Conservation (phyloP, 2,113 vertebrate genomes). For the human (Homo sapiens) region DNA sequence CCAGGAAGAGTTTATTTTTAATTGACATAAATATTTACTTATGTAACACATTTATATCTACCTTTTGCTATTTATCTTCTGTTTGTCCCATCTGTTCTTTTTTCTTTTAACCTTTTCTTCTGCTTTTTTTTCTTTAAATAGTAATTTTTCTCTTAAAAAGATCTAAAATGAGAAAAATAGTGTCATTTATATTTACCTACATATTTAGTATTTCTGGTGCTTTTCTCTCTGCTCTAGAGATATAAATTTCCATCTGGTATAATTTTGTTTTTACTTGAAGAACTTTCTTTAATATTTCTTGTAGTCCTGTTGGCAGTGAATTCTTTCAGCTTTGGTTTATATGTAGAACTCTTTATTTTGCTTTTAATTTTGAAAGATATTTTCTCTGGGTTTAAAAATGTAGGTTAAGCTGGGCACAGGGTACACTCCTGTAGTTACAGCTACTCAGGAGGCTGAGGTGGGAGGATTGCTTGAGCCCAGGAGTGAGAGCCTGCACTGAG, state of each 20-base stretch:
- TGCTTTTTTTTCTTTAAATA: not conserved
- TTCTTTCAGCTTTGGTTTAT: not conserved
- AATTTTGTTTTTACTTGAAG: not conserved
- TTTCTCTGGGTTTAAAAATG: not conserved
- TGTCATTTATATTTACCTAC: not conserved
- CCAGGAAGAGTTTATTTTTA: not conserved
- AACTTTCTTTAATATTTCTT: not conserved
- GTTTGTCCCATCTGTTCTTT: not conserved
- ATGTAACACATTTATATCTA: not conserved
- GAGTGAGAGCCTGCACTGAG: too few relatives aligned
- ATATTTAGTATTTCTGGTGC: not conserved
- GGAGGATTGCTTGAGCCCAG: too few relatives aligned
- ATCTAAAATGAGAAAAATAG: not conserved
- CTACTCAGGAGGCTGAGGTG: too few relatives aligned
- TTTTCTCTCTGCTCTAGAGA: not conserved
- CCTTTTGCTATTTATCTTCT: not conserved
- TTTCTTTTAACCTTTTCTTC: not conserved
- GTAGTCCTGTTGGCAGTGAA: not conserved
- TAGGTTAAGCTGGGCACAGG: not conserved
- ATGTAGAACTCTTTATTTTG: not conserved
- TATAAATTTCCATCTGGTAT: not conserved
- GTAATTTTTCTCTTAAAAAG: not conserved
- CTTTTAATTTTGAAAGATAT: not conserved
- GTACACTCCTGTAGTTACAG: too few relatives aligned
- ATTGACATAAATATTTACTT: not conserved